phyloP scores from a whole-genome alignment of 2,113 vertebrate species.

The Ginglymostoma cirratum region DNA sequence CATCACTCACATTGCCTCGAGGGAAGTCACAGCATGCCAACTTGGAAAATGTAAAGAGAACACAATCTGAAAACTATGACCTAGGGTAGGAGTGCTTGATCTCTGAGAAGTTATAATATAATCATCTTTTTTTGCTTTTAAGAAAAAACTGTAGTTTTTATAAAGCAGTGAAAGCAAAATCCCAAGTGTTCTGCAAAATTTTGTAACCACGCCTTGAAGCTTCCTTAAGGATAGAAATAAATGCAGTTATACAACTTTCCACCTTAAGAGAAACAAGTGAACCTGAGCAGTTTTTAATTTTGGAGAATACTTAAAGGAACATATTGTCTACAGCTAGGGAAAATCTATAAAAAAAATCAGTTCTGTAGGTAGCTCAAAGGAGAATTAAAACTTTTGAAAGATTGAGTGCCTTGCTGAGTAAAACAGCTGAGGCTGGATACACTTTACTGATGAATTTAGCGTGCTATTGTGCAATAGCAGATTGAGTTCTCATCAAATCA shows the following conservation, averaged over 20 bases:
- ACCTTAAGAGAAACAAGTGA: background rate
- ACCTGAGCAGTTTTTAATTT: background rate
- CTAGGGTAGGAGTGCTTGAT: slow-evolving; percentile 1
- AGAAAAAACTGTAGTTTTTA: background rate
- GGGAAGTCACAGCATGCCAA: slow-evolving; percentile 32
- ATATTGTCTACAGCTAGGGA: background rate
- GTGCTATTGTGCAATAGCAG: background rate
- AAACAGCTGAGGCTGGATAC: background rate
- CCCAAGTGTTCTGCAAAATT: slow-evolving; percentile 21
- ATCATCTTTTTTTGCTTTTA: background rate
- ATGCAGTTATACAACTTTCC: background rate
- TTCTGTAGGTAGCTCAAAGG: background rate
- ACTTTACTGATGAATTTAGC: background rate
- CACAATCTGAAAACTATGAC: slow-evolving; percentile 32
- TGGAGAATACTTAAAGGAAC: background rate
- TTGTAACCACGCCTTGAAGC: slow-evolving; percentile 13
- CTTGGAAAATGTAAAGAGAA: slow-evolving; percentile 35
- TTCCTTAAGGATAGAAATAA: slow-evolving; percentile 8
- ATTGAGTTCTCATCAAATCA: background rate
- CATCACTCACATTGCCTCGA: slow-evolving; percentile 12
- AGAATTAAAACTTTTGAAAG: background rate
- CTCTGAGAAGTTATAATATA: background rate
- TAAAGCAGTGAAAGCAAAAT: slow-evolving; percentile 6
- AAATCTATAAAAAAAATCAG: background rate
- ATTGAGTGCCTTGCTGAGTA: background rate